Evolutionary conservation across 1,140 invertebrate species (phyloP).

Genomic region (Asbolus verrucosus): DNA sequence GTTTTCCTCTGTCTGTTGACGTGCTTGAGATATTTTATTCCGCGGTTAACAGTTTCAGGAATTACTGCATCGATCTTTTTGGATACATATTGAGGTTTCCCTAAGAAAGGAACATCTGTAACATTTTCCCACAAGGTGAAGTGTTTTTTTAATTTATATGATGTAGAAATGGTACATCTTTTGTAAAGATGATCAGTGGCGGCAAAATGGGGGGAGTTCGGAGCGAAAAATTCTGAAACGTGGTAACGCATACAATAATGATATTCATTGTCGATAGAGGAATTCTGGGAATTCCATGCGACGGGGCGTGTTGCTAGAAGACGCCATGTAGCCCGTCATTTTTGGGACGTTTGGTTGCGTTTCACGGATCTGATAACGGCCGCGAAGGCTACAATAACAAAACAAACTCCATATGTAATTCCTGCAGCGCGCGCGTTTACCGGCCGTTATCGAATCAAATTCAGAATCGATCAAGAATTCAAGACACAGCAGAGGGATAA

Average conservation of each 20-base stretch:
- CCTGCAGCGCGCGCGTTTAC: neutral
- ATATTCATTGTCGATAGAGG: neutral
- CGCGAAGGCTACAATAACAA: neutral
- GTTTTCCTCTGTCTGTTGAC: no score
- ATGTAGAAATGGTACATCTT: no score
- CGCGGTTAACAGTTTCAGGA: no score
- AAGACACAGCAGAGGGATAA: neutral
- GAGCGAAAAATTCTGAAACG: no score
- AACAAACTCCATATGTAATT: neutral
- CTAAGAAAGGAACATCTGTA: no score
- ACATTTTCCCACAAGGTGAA: no score
- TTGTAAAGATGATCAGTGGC: no score
- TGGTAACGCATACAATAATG: neutral
- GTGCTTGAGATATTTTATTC: no score
- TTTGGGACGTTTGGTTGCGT: neutral
- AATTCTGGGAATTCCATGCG: neutral
- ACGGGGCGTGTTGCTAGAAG: neutral
- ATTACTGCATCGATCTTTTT: no score
- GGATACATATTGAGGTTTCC: no score
- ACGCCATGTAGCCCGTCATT: neutral
- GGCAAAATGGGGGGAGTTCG: no score
- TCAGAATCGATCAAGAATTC: slow-evolving; percentile 8
- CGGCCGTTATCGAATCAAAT: neutral
- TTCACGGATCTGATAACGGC: neutral
- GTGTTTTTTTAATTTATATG: no score